Base-by-base conservation (phyloP, 2,113 vertebrate genomes). In the Scomber japonicus region DNA sequence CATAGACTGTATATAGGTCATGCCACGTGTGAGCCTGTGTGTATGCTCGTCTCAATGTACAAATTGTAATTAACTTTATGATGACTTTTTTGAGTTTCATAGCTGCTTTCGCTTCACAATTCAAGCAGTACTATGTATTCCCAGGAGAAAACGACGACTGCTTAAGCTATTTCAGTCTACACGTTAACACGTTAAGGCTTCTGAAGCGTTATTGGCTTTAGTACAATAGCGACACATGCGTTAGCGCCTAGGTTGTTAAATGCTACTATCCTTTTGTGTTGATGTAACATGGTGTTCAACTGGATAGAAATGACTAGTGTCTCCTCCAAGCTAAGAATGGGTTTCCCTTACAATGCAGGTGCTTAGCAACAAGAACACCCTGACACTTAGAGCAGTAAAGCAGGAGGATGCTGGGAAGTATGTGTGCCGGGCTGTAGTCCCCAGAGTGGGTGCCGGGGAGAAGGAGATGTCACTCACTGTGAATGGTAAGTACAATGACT, bases 371-470 rank as follows among this genome's bases (percentile, higher is more conserved):
- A 96, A 97, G 79, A 97, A 97, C 91, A 95, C 95, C n/a, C 87
- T 98, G 90, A 96, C 94, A 1, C 93, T 98, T 61, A 97, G 96
- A 89, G 95, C 95, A 0, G 97, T 98, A 9, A 95, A 96, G 11
- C 97, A 97, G 85, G 97, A 97, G 72, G 96, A 98, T 2, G 97
- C 97, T 0, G 97, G 97, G 86, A 97, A 97, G 87, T 98, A 98
- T 0, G 95, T 98, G 75, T 98, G 97, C 82, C 88, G 97, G 11
- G 97, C 97, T 0, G 97, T 98, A 73, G 97, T 98, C 16, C 97
- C 97, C 2, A 95, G 97, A 4, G 97, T 98, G 0, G 97, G 97
- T 0, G 96, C 96, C 0, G 96, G 96, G 1, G 97, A 98, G 64
- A 93, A 96, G 88, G 97, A 97, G 71, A 95, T 98, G 86, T 94